Evolutionary conservation across 2,888 invertebrate genomes (phyloP).

Genomic region (Ischnus inquisitorius): DNA sequence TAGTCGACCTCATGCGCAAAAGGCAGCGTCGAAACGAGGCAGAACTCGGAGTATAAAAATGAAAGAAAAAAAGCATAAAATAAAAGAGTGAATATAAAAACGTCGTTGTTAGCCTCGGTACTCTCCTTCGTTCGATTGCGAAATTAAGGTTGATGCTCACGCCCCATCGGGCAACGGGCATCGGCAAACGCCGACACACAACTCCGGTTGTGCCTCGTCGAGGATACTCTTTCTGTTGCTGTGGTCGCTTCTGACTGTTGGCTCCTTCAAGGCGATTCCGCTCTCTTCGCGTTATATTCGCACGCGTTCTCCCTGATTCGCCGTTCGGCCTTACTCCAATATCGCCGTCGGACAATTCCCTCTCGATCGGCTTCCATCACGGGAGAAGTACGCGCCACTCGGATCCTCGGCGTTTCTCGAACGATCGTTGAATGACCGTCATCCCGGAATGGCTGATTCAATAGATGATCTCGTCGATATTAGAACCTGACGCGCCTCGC

Average conservation of each 20-base stretch:
- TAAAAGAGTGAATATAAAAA: constrained; percentile 24
- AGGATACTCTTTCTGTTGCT: constrained; percentile 19
- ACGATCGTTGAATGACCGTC: neutral
- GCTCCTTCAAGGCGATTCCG: constrained; percentile 72
- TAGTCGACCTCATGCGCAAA: constrained; percentile 4
- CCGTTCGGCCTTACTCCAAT: constrained; percentile 73
- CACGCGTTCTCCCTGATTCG: constrained; percentile 44
- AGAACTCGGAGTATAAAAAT: neutral
- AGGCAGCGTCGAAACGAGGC: neutral
- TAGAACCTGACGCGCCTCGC: neutral
- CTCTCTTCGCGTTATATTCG: constrained; percentile 66
- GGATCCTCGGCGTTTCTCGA: neutral
- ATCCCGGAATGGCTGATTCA: constrained; percentile 7
- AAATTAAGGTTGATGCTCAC: constrained; percentile 57
- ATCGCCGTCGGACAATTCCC: constrained; percentile 57
- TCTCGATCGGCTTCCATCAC: constrained; percentile 21
- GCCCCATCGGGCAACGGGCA: constrained; percentile 33
- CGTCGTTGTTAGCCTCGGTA: constrained; percentile 44
- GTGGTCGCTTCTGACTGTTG: constrained; percentile 26
- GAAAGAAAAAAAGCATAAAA: neutral
- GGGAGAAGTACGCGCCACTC: neutral
- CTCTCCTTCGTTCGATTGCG: constrained; percentile 40
- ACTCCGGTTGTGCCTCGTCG: neutral
- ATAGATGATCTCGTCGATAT: constrained; percentile 10
- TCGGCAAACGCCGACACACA: constrained; percentile 1